Percentiles rank a stretch among this genome's conserved stretches.
These are phyloP conservation scores for Heteropelma amictum DNA, from an alignment of 2,888 invertebrate species.

Conservation along the genomic window DNA sequence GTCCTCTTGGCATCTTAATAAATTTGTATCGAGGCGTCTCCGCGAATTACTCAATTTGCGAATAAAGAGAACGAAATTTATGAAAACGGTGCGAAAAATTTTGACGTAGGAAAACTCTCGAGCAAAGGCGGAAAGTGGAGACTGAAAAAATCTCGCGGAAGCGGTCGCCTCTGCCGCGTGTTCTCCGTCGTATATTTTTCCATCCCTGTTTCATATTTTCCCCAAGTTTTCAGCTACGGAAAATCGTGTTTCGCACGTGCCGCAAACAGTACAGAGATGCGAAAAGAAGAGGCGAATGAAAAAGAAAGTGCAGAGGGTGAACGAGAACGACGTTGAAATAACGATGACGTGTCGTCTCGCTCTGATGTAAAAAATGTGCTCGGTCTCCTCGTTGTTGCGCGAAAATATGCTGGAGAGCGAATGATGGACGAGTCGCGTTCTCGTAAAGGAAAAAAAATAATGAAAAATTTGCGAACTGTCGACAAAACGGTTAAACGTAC, in stretches of 20 bases:
- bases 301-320: neutral
- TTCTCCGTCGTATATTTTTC: neutral
- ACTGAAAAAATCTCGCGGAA: constrained; percentile 5
- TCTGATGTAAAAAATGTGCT: constrained; percentile 11
- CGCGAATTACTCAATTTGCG: neutral
- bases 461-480: too few species aligned
- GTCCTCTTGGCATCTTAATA: neutral
- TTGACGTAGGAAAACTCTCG: neutral
- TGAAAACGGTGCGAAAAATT: neutral
- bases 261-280: constrained; percentile 9
- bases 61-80: constrained; percentile 14
- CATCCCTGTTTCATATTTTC: constrained; percentile 11
- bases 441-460: neutral
- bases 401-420: neutral
- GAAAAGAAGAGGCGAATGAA: neutral
- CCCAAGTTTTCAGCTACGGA: neutral
- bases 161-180: neutral
- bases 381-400: constrained; percentile 8
- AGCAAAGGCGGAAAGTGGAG: constrained; percentile 1
- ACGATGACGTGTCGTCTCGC: constrained; percentile 28
- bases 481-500: neutral
- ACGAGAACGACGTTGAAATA: constrained; percentile 31
- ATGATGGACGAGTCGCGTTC: constrained; percentile 6
- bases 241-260: constrained; percentile 15
- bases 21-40: neutral